phyloP scores from a whole-genome alignment of 1,140 invertebrate species.

The Sinonovacula constricta region DNA sequence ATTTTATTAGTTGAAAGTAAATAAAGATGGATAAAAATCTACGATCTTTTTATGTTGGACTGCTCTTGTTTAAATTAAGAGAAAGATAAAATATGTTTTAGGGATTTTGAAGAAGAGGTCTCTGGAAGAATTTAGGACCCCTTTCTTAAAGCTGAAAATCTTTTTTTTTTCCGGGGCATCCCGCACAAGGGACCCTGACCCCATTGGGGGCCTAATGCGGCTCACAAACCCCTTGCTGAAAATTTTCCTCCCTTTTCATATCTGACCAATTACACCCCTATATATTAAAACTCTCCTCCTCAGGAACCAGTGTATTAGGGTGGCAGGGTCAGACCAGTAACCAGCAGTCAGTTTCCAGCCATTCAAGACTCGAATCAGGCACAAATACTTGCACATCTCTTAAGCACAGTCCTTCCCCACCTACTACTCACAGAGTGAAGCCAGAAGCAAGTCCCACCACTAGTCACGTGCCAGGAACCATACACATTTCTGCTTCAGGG shows the following conservation, averaged over 20 bases:
- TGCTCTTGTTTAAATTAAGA: not conserved
- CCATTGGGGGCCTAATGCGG: too few species aligned
- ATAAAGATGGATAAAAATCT: too few species aligned
- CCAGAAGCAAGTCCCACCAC: not conserved
- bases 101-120: too few species aligned
- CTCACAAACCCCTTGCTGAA: too few species aligned
- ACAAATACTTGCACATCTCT: not conserved
- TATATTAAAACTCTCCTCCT: not conserved
- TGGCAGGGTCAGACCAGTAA: conserved; percentile 32
- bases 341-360: conserved; percentile 9
- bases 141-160: too few species aligned
- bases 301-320: conserved; percentile 33
- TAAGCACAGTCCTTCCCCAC: not conserved
- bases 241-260: too few species aligned
- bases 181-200: too few species aligned
- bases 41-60: not conserved
- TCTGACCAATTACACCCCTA: too few species aligned
- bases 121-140: too few species aligned
- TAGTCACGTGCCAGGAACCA: not conserved
- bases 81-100: not conserved
- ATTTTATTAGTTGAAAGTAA: too few species aligned
- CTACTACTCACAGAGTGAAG: not conserved
- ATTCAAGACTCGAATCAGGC: not conserved
- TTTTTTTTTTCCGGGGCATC: not conserved
- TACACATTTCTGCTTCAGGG: not conserved